These are phyloP conservation scores for Melieria picta DNA, from an alignment of 2,888 invertebrate species.

Conservation along the genomic window DNA sequence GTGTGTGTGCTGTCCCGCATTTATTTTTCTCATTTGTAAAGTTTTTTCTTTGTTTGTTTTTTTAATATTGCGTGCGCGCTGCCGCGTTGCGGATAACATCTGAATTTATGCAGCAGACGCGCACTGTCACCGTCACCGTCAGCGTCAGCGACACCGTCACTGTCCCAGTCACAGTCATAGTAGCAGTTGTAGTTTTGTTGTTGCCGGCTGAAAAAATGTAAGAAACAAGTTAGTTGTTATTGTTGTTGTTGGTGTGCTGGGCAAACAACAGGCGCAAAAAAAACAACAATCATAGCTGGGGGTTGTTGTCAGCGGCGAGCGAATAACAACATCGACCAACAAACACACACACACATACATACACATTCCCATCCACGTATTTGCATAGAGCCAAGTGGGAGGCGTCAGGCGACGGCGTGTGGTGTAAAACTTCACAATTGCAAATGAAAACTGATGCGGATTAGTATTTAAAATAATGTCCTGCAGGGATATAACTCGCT, in stretches of 20 bases:
- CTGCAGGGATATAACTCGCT: conserved; percentile 64
- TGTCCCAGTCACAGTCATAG: too few relatives aligned
- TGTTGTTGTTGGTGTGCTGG: conserved; percentile 24
- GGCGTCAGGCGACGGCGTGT: conserved; percentile 3
- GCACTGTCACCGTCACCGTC: too few relatives aligned
- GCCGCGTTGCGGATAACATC: conserved; percentile 57
- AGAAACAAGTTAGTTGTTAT: too few relatives aligned
- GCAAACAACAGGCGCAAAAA: conserved; percentile 36
- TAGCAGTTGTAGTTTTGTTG: too few relatives aligned
- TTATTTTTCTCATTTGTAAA: conserved; percentile 25
- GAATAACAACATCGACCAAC: neutral
- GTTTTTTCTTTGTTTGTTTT: conserved; percentile 44
- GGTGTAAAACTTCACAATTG: conserved; percentile 37
- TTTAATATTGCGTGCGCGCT: neutral
- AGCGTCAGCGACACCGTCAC: too few relatives aligned
- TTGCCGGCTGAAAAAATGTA: too few relatives aligned
- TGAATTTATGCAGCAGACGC: conserved; percentile 55
- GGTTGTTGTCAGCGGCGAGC: conserved; percentile 4
- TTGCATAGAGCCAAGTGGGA: neutral
- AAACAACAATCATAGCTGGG: neutral
- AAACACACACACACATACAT: neutral
- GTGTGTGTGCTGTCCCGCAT: neutral
- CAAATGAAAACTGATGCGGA: conserved; percentile 65
- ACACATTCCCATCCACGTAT: neutral
- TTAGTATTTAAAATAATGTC: conserved; percentile 66